Evolutionary conservation across 2,113 vertebrate genomes (phyloP), one percentile per base, ranked within the genome.

Genomic region (Ia io): DNA sequence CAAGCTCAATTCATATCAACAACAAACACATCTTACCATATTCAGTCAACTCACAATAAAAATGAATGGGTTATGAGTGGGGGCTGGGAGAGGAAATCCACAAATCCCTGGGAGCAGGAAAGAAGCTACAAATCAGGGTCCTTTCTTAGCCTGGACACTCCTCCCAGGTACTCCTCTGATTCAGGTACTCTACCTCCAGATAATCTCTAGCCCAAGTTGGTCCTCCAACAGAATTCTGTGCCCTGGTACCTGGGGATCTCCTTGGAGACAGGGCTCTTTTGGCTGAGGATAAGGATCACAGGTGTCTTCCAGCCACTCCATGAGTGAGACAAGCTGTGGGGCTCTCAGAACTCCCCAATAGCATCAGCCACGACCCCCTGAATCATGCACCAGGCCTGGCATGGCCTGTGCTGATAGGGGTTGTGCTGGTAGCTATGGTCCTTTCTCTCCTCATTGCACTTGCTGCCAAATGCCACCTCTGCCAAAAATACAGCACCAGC

Each of bases 371-470:
- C 11, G 1, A 14, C 83, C n/a, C 30, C 70, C 95, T 53, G 82
- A 0, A 51, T n/a, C 6, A 0, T 11, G 67, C 42, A 95, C 91
- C 11, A 93, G 9, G 96, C 96, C 91, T 96, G 44, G 95, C 98
- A 63, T 99, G 99, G 99, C 98, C 98, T 0, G 99, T 99, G 97
- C 96, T 99, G 65, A 98, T 99, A 30, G 99, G 98, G 2, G 98
- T 99, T 40, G 37, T 99, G 86, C 97, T 98, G 67, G 90, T 97
- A 30, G 99, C 99, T 0, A 96, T 99, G 25, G 91, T 89, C 25
- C 28, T 99, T 96, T 99, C 99, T 23, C 87, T 99, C 94, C 85
- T 99, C 94, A 98, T 99, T 0, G 98, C 98, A 0, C 42, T 99
- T 20, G 97, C 97, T 95, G 99, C 98, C 82, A 99, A 99, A 96